phyloP scores from a whole-genome alignment of 2,797 vertebrate genomes.

The Tarsius wallacei region DNA sequence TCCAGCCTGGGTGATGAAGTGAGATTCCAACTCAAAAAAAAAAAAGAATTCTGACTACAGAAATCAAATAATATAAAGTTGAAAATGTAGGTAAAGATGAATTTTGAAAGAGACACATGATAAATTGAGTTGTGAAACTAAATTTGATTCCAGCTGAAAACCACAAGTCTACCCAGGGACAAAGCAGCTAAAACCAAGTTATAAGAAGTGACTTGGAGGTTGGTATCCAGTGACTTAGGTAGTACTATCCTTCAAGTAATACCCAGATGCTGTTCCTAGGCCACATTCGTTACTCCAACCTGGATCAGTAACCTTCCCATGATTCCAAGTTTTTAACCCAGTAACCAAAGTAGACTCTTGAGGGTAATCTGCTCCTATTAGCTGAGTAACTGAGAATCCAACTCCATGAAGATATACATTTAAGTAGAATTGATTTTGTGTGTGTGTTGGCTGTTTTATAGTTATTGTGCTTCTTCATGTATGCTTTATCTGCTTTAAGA shows the following conservation, averaged over 20 bases:
- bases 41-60: neutral
- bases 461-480: neutral
- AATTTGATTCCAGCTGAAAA: neutral
- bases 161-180: neutral
- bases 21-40: too few species aligned
- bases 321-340: neutral
- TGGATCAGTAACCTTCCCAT: neutral
- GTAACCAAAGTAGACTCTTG: neutral
- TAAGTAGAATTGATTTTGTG: neutral
- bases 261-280: neutral
- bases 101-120: constrained; percentile 40
- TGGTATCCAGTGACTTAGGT: neutral
- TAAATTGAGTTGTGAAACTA: neutral
- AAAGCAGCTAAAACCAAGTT: neutral
- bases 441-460: constrained; percentile 13
- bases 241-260: neutral
- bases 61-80: constrained; percentile 47
- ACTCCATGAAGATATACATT: constrained; percentile 30
- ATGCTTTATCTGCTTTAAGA: constrained; percentile 40
- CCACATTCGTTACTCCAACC: neutral
- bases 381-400: neutral
- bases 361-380: neutral
- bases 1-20: too few species aligned
- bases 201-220: neutral
- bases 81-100: constrained; percentile 4